Percentiles rank a stretch among this genome's conserved stretches.
phyloP scores from a whole-genome alignment of 1,140 invertebrate genomes.

The Amyelois transitella region DNA sequence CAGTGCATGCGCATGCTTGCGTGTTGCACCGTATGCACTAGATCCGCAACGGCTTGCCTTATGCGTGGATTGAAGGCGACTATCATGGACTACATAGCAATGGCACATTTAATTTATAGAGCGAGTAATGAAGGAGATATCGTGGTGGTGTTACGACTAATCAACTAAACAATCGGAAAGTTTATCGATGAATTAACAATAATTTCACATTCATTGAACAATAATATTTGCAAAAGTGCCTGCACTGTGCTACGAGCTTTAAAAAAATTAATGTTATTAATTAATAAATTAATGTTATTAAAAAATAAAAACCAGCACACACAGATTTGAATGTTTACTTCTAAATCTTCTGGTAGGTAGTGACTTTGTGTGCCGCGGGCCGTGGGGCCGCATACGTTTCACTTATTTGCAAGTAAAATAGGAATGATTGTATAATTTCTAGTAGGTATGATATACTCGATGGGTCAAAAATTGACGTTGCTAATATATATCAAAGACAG shows the following conservation, averaged over 20 bases:
- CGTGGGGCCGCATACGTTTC: not conserved
- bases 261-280: too few species aligned
- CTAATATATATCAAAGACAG: not conserved
- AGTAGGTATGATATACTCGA: not conserved
- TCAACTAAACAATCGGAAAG: constrained; percentile 5
- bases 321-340: too few species aligned
- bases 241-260: too few species aligned
- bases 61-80: constrained; percentile 5
- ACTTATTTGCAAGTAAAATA: not conserved
- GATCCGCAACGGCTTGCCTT: constrained; percentile 26
- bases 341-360: too few species aligned
- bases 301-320: not conserved
- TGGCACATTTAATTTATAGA: constrained; percentile 64
- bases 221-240: not conserved
- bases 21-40: constrained; percentile 48
- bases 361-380: too few species aligned
- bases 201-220: not conserved
- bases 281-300: not conserved
- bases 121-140: constrained; percentile 55
- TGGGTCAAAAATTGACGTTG: not conserved
- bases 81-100: constrained; percentile 29
- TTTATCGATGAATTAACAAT: not conserved
- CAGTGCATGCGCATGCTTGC: constrained; percentile 28
- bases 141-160: constrained; percentile 9
- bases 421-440: not conserved